Base-by-base conservation (phyloP, 92 coral and sea anemone genomes). In the Siderastrea radians region DNA sequence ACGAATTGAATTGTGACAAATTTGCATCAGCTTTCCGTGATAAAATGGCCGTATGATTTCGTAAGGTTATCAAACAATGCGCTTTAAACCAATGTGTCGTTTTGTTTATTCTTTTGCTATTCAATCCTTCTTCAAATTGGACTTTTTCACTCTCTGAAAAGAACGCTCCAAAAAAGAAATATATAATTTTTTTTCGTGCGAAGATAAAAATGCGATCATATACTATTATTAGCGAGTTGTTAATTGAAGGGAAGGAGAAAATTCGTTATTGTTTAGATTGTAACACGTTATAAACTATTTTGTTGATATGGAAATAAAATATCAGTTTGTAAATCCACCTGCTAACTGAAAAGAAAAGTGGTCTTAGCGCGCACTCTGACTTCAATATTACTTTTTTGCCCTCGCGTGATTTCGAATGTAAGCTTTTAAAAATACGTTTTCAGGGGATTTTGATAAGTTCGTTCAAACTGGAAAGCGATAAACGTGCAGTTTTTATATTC, bases 261-360 rank as follows among this genome's bases (percentile, higher is more conserved):
- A 67, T 43, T 81, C 26, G 7, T 49, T 44, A 38, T 73, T 84
- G 87, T 84, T 84, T 84, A 19, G 78, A 69, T 54, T 45, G 46
- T 46, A 57, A 74, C 46, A 69, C 68, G 86, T 45, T n/a, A 53
- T 14, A 44, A 70, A 68, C 77, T 55, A 5, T 45, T 46, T 66
- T 14, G 57, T 83, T 61, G 80, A 83, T 74, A 83, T 3, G 63
- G 16, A 19, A 19, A 11, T 72, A 68, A 54, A 17, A 13, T 51
- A 51, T 74, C 6, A 55, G 17, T 3, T 77, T 57, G 81, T 5
- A 57, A 80, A 80, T 63, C 45, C 72, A 78, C 49, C 83, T 61
- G 83, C 38, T 78, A 12, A 8, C 17, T 46, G 50, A 8, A 1
- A 5, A 26, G 38, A 26, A 26, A 26, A 26, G 38, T 26, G 38